phyloP scores from a whole-genome alignment of 2,888 invertebrate genomes.

The Dicyrtoma fusca region DNA sequence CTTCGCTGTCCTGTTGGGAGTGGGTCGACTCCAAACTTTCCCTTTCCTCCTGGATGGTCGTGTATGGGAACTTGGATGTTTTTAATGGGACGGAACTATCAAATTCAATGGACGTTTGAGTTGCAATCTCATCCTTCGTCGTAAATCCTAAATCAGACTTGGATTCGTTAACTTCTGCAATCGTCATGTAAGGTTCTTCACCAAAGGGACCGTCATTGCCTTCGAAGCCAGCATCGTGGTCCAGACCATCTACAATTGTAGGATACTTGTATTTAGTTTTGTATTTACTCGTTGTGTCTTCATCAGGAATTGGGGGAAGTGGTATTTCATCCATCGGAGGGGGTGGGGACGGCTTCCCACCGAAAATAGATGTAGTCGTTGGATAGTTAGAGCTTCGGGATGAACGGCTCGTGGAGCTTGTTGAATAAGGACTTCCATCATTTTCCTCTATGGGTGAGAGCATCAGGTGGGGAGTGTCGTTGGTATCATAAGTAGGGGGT shows the following conservation, averaged over 20 bases:
- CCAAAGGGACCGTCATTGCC: background rate
- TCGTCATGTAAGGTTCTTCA: constrained; percentile 52
- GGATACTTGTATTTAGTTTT: constrained; percentile 15
- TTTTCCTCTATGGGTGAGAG: constrained; percentile 83
- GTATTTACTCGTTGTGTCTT: background rate
- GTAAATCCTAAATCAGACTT: constrained; percentile 38
- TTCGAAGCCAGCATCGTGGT: constrained; percentile 11
- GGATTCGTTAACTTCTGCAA: constrained; percentile 50
- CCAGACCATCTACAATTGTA: constrained; percentile 9
- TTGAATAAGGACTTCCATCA: constrained; percentile 70
- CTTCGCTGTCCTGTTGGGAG: too few species aligned
- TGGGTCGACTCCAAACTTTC: too few species aligned
- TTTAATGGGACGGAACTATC: background rate
- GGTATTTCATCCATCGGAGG: constrained; percentile 52
- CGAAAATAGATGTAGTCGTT: constrained; percentile 53
- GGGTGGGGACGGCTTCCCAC: constrained; percentile 47
- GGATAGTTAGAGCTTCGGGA: constrained; percentile 49
- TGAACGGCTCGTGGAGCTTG: constrained; percentile 60
- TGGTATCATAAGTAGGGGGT: constrained; percentile 22
- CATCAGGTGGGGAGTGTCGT: constrained; percentile 66
- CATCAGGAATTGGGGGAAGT: constrained; percentile 39
- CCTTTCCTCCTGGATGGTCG: background rate
- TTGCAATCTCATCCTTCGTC: background rate
- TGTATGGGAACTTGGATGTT: background rate
- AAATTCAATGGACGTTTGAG: constrained; percentile 5